These are phyloP conservation scores for Stigmatopora nigra DNA, from an alignment of 2,113 vertebrate genomes.

Conservation along the genomic window DNA sequence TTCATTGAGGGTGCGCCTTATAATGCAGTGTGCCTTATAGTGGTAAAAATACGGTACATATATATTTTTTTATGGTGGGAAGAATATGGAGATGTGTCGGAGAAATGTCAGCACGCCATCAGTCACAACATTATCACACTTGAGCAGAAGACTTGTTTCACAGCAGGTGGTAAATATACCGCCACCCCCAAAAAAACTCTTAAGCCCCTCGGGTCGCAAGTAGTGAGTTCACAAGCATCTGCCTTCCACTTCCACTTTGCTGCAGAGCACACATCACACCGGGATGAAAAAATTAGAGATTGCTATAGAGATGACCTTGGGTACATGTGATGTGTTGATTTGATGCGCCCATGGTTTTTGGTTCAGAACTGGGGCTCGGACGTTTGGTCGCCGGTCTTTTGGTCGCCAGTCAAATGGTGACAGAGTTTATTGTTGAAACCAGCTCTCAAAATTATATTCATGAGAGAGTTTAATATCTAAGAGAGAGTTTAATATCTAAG, in stretches of 20 bases:
- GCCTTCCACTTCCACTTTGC: background rate
- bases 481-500: no score
- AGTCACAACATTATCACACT: slow-evolving; percentile 51
- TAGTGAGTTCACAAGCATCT: slow-evolving; percentile 15
- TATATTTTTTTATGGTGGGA: slow-evolving; percentile 31
- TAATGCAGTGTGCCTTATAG: no score
- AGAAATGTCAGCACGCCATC: slow-evolving; percentile 44
- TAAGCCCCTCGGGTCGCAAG: slow-evolving; percentile 50
- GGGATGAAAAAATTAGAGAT: background rate
- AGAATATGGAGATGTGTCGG: slow-evolving; percentile 37
- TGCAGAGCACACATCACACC: background rate
- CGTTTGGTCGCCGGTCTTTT: no score
- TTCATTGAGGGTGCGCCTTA: no score
- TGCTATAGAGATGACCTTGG: background rate
- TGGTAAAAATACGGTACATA: no score
- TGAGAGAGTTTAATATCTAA: no score
- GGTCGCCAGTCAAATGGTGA: no score
- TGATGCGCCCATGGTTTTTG: background rate
- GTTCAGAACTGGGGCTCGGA: no score
- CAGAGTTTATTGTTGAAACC: no score
- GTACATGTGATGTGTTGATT: background rate
- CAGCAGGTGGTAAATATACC: slow-evolving; percentile 63
- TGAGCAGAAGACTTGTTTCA: slow-evolving; percentile 56
- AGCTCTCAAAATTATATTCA: no score
- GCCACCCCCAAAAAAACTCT: slow-evolving; percentile 33